Percentiles rank a stretch among this genome's conserved stretches.
These are phyloP conservation scores for Loris lydekkerianus DNA, from an alignment of 2,797 vertebrate species.

Conservation along the genomic window DNA sequence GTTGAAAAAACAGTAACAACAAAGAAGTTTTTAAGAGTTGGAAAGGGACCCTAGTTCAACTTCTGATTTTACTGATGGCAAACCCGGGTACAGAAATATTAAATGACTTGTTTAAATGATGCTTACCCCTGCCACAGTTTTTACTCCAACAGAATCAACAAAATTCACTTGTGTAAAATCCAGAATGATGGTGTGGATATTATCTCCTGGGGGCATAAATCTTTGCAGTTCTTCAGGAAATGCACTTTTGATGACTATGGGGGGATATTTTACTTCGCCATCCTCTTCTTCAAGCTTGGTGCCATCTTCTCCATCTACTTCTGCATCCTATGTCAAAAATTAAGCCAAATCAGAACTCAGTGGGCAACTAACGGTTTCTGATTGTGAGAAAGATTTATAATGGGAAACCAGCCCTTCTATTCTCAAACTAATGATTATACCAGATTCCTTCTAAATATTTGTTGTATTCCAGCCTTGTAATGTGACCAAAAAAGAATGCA, in stretches of 20 bases:
- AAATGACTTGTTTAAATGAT: background rate
- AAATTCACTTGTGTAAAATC: slow-evolving; percentile 95
- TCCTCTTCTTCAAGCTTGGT: slow-evolving; percentile 91
- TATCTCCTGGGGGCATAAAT: slow-evolving; percentile 88
- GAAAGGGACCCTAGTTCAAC: background rate
- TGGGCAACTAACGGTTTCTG: background rate
- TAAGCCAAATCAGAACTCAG: slow-evolving; percentile 65
- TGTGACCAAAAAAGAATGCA: background rate
- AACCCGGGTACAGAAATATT: background rate
- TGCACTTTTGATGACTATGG: slow-evolving; percentile 69
- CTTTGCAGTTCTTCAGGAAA: slow-evolving; percentile 88
- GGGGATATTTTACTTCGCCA: slow-evolving; percentile 88
- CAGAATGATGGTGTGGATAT: slow-evolving; percentile 92
- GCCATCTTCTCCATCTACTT: slow-evolving; percentile 83
- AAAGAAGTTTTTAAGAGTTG: background rate
- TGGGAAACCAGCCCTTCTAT: background rate
- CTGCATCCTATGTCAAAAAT: slow-evolving; percentile 87
- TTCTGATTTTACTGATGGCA: background rate
- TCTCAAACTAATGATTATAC: background rate
- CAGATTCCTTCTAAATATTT: background rate
- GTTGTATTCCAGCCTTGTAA: background rate
- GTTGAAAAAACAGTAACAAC: background rate
- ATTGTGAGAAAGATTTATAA: slow-evolving; percentile 39
- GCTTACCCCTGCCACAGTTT: slow-evolving; percentile 94
- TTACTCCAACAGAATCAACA: slow-evolving; percentile 96